Evolutionary conservation across 1,140 invertebrate species (phyloP).

Genomic region (Adoxophyes honmai): DNA sequence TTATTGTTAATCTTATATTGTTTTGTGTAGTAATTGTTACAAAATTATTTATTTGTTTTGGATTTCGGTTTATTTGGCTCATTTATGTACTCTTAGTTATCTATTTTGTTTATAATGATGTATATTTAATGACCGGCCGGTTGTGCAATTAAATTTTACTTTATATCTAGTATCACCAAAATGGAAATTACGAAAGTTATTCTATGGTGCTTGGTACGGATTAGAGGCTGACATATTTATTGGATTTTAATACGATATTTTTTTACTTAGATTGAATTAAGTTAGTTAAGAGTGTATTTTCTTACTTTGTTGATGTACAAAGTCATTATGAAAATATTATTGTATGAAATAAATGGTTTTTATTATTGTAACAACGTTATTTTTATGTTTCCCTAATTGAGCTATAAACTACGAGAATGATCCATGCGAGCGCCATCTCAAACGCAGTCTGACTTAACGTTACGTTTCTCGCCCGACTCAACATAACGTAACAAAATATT

Average conservation of each 20-base stretch:
- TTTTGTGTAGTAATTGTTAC: background rate
- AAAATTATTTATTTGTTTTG: background rate
- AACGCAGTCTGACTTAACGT: no score
- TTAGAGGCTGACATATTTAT: slow-evolving; percentile 47
- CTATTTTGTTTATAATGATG: slow-evolving; percentile 16
- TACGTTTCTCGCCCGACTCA: background rate
- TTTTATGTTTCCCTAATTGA: background rate
- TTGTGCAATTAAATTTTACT: slow-evolving; percentile 64
- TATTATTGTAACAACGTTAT: slow-evolving; percentile 10
- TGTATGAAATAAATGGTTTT: slow-evolving; percentile 22
- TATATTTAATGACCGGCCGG: slow-evolving; percentile 61
- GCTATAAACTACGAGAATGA: background rate
- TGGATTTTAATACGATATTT: slow-evolving; percentile 16
- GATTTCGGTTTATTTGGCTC: background rate
- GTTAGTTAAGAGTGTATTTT: slow-evolving; percentile 28
- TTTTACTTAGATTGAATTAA: slow-evolving; percentile 8
- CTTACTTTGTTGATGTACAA: slow-evolving; percentile 28
- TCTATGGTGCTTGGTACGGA: slow-evolving; percentile 34
- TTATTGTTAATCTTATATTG: background rate
- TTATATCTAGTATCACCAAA: background rate
- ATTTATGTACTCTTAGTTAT: background rate
- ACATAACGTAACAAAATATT: slow-evolving; percentile 8
- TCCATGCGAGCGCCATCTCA: no score
- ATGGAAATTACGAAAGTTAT: slow-evolving; percentile 25
- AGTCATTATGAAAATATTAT: slow-evolving; percentile 28